phyloP scores from a whole-genome alignment of 2,797 vertebrate genomes.

The Crenuchus spilurus region DNA sequence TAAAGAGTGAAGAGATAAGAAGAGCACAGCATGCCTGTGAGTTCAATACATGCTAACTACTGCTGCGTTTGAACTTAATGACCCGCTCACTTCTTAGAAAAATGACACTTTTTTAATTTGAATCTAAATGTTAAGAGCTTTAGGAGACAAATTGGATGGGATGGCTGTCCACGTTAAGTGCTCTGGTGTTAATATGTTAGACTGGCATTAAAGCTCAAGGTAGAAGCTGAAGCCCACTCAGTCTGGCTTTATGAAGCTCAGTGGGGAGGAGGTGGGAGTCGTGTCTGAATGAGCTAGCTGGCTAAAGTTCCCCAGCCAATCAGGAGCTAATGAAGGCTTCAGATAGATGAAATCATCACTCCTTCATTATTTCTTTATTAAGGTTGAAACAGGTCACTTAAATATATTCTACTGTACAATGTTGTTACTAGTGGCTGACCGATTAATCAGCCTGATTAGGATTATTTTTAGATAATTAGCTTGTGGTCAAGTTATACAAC shows the following conservation, averaged over 20 bases:
- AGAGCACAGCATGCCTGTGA: constrained; percentile 4
- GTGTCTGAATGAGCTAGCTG: constrained; percentile 27
- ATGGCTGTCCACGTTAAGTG: background rate
- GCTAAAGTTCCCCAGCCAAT: no score
- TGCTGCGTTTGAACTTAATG: constrained; percentile 8
- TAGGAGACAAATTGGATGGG: background rate
- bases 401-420: no score
- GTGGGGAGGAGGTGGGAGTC: constrained; percentile 10
- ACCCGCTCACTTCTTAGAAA: background rate
- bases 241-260: constrained; percentile 38
- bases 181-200: constrained; percentile 12
- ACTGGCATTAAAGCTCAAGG: constrained; percentile 21
- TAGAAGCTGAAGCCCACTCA: constrained; percentile 27
- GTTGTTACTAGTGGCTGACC: no score
- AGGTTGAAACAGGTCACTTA: no score
- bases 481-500: no score
- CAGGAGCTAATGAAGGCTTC: constrained; percentile 38
- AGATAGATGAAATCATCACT: constrained; percentile 19
- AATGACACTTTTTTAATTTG: background rate
- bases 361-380: constrained; percentile 1
- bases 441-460: no score
- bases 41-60: constrained; percentile 5
- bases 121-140: constrained; percentile 9
- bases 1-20: background rate
- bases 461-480: no score